phyloP scores from a whole-genome alignment of 2,888 invertebrate species.

The Schrankia costaestrigalis region DNA sequence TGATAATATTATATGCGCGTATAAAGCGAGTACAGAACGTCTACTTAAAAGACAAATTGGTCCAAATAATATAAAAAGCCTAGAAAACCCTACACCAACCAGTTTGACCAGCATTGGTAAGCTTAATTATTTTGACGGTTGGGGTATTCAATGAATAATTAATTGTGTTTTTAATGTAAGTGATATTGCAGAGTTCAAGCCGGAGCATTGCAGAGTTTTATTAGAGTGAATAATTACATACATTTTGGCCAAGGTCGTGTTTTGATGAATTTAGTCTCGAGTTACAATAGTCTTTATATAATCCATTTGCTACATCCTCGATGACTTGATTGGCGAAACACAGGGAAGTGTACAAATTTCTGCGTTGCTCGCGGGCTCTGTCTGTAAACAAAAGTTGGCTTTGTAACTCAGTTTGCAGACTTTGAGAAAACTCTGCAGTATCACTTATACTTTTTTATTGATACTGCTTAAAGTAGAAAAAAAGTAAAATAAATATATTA shows the following conservation, averaged over 20 bases:
- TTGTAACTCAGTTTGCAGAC: conserved; percentile 24
- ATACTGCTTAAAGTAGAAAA: too few species aligned
- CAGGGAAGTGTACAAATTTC: conserved; percentile 43
- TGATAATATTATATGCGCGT: too few species aligned
- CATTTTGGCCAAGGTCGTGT: conserved; percentile 44
- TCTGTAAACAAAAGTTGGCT: conserved; percentile 43
- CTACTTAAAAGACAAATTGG: too few species aligned
- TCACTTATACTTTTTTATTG: conserved; percentile 6
- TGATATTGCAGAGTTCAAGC: conserved; percentile 18
- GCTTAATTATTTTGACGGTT: too few species aligned
- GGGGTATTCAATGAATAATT: too few species aligned
- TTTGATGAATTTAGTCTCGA: background rate
- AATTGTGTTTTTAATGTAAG: conserved; percentile 7
- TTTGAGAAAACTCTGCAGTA: conserved; percentile 16
- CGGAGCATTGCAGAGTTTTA: background rate
- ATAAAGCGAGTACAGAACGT: too few species aligned
- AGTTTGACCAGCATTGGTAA: too few species aligned
- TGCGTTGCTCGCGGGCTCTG: conserved; percentile 27
- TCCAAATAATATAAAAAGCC: too few species aligned
- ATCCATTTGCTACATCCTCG: conserved; percentile 40
- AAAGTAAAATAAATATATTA: too few species aligned
- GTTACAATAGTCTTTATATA: conserved; percentile 34
- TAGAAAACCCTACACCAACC: too few species aligned
- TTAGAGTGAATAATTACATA: conserved; percentile 30
- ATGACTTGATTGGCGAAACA: conserved; percentile 43